phyloP scores from a whole-genome alignment of 1,140 invertebrate species.

The Drosophila bifasciata region DNA sequence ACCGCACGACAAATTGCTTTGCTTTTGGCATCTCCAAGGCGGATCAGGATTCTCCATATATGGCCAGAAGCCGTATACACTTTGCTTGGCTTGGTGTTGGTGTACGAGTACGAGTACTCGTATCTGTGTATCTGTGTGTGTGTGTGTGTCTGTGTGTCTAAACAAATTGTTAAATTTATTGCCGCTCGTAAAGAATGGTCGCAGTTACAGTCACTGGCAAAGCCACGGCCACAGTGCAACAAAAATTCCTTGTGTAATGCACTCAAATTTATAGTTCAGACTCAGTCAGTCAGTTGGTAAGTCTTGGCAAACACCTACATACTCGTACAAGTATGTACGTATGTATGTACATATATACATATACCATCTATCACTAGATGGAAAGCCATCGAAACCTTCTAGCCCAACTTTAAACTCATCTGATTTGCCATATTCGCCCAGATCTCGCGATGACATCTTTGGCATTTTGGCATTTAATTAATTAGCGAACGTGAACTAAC shows the following conservation, averaged over 20 bases:
- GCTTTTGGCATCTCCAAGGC: slow-evolving; percentile 72
- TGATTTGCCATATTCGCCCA: slow-evolving; percentile 42
- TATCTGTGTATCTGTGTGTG: slow-evolving; percentile 10
- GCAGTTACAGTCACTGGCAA: slow-evolving; percentile 55
- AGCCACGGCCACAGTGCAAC: slow-evolving; percentile 31
- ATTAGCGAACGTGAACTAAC: slow-evolving; percentile 70
- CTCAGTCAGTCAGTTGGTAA: slow-evolving; percentile 3
- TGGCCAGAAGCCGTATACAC: slow-evolving; percentile 69
- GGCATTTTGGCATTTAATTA: slow-evolving; percentile 74
- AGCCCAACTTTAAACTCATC: slow-evolving; percentile 7
- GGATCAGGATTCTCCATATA: slow-evolving; percentile 68
- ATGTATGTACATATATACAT: slow-evolving; percentile 1
- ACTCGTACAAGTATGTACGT: slow-evolving; percentile 5
- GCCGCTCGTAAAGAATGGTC: slow-evolving; percentile 77
- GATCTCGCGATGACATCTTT: slow-evolving; percentile 53
- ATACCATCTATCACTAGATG: slow-evolving; percentile 10
- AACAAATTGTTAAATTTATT: slow-evolving; percentile 83
- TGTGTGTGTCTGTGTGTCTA: slow-evolving; percentile 65
- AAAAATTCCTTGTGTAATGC: slow-evolving; percentile 43
- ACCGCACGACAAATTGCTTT: slow-evolving; percentile 77
- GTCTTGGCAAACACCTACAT: background rate
- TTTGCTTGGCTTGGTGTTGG: slow-evolving; percentile 60
- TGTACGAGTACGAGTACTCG: background rate
- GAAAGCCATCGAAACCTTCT: slow-evolving; percentile 26
- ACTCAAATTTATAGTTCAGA: slow-evolving; percentile 25